Conservation (phyloP, 1,140 invertebrate genomes). For the Ladona fulva region DNA sequence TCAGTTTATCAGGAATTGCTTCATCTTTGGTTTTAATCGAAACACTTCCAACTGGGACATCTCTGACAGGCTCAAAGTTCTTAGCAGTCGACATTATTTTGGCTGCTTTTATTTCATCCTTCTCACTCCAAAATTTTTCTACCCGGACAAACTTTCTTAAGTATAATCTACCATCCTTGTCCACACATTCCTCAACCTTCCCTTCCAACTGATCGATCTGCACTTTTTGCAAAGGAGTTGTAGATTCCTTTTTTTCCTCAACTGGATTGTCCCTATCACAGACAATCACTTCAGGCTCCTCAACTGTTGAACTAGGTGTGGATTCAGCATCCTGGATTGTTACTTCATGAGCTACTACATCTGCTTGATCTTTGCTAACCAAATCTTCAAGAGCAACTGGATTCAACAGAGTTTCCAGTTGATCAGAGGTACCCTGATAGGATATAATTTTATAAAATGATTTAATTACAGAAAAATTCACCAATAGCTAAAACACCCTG, state of each 20-base stretch:
- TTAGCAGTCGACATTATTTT: neutral
- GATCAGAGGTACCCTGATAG: neutral
- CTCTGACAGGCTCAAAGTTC: neutral
- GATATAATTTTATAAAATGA: neutral
- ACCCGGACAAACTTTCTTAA: constrained; percentile 45
- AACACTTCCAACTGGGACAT: neutral
- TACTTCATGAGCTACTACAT: constrained; percentile 22
- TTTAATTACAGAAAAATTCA: neutral
- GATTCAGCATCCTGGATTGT: constrained; percentile 11
- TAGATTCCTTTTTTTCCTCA: constrained; percentile 12
- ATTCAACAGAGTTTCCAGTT: neutral
- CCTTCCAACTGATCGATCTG: constrained; percentile 38
- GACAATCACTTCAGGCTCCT: constrained; percentile 13
- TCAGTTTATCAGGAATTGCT: neutral
- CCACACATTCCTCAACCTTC: constrained; percentile 39
- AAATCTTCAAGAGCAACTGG: neutral
- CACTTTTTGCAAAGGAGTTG: neutral
- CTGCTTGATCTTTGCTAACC: neutral
- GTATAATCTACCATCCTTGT: constrained; percentile 41
- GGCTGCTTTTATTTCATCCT: constrained; percentile 22
- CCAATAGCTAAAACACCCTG: constrained; percentile 24
- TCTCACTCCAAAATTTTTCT: constrained; percentile 40
- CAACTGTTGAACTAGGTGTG: neutral
- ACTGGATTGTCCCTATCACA: constrained; percentile 11
- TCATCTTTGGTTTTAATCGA: neutral